phyloP scores from a whole-genome alignment of 2,888 invertebrate species.

The Dyspetes luteomarginatus region DNA sequence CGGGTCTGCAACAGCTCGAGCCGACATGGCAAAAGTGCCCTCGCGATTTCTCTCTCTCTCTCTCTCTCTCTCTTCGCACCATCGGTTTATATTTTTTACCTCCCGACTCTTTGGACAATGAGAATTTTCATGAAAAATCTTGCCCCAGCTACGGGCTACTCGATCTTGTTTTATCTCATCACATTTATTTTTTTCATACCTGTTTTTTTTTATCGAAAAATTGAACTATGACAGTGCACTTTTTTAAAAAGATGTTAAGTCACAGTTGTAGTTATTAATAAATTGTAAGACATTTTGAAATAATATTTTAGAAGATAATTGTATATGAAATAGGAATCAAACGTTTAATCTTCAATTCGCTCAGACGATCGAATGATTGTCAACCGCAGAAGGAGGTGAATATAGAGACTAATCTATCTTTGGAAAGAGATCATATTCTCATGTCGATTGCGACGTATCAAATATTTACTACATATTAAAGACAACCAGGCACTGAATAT shows the following conservation, averaged over 20 bases:
- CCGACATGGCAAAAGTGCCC: slow-evolving; percentile 50
- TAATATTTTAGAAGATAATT: too few relatives aligned
- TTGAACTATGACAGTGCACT: not conserved
- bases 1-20: slow-evolving; percentile 62
- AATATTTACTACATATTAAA: too few relatives aligned
- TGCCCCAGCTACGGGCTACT: too few relatives aligned
- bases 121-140: slow-evolving; percentile 35
- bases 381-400: not conserved
- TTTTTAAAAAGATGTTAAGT: too few relatives aligned
- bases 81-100: not conserved
- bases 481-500: too few relatives aligned
- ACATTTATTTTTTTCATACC: too few relatives aligned
- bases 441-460: not conserved
- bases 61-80: not conserved
- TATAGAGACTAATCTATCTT: not conserved
- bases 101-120: slow-evolving; percentile 9
- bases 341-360: not conserved
- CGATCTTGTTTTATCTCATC: too few relatives aligned
- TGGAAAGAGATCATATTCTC: not conserved
- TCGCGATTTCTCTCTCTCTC: slow-evolving; percentile 46
- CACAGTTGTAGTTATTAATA: too few relatives aligned
- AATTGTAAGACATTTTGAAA: too few relatives aligned
- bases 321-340: too few relatives aligned
- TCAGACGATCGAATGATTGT: not conserved
- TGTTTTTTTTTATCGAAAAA: not conserved